Evolutionary conservation across 2,113 vertebrate species (phyloP), one percentile per base, ranked within the genome.

Genomic region (Phalacrocorax brasilianus): DNA sequence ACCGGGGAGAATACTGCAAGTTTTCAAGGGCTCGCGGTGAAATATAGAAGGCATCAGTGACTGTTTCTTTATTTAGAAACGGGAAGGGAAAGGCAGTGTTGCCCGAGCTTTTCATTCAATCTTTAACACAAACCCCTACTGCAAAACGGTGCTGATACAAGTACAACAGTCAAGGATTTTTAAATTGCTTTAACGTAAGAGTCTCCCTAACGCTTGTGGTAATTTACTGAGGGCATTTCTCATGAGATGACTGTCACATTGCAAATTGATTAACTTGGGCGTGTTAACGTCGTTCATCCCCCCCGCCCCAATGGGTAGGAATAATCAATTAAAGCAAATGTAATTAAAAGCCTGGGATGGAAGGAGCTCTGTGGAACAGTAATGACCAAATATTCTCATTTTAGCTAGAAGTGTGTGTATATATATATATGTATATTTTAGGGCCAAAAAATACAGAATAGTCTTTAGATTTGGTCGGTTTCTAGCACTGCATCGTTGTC

Each of bases 241-340:
- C 88, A 3, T 12, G 89, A 82, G 88, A 35, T 56, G 23, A 4
- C 94, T 83, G 58, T 68, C 80, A 58, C 85, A 78, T 90, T 76
- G 88, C 52, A 42, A n/a, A 77, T 12, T 86, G 88, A 93, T 95
- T 94, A 93, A 93, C 88, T 84, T 30, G 42, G 32, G 28, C 5
- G 1, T 42, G 59, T 88, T 93, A 79, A 79, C 56, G 33, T 59
- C 66, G 33, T 85, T 74, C 52, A 58, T 30, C 8, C 28, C 30
- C 30, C 55, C 8, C 13, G 3, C 7, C 26, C 44, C 16, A 1
- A 30, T 15, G 27, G 62, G 14, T 19, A 63, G 81, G 85, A 72
- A 80, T 70, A n/a, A 40, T 86, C 70, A 92, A 93, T 92, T 85
- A 92, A 91, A 77, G 55, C 9, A 67, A 91, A 71, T 62, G 38